Evolutionary conservation across 1,140 invertebrate species (phyloP), one percentile per base, ranked within the genome.

Genomic region (Bursaphelenchus mucronatus): DNA sequence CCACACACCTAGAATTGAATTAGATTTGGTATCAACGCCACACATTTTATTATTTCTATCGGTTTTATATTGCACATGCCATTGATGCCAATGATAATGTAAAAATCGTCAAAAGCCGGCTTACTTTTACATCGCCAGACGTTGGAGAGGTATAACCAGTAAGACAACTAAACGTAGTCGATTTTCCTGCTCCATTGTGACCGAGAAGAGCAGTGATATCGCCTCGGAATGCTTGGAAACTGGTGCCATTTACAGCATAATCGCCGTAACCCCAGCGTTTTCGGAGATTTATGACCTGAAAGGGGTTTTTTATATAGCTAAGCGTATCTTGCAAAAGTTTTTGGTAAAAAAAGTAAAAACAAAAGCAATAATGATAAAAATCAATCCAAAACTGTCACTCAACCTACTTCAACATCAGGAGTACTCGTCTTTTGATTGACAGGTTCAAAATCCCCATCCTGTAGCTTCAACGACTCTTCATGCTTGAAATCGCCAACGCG

Each of bases 191-290:
- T 21, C 75, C 75, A 62, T 76, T 76, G 43, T 84, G 83, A 39
- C 83, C 83, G n/a, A 84, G 66, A n/a, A 84, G 68, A 41, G 77
- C 81, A 8, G 82, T 80, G 9, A 84, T 82, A 65, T 75, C 61
- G 43, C 70, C 70, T 46, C 56, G 39, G 19, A 55, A 50, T 17
- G 71, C 71, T 61, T 53, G 61, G 56, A 73, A 61, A 39, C 43
- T 61, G n/a, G 74, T 21, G 21, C 71, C 64, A 41, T 74, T 54
- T 7, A 73, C 70, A 6, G 70, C 70, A 17, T 56, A 45, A 11
- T 74, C 64, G 15, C 70, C 70, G 47, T 47, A 59, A n/a, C 19
- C n/a, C 44, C 58, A 72, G 10, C 56, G 30, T 30, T 74, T 72
- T n/a, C 52, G 44, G 13, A 70, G 44, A 10, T 58, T 30, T 7